Evolutionary conservation across 2,888 invertebrate genomes (phyloP).

Genomic region (Campoplex capitator): DNA sequence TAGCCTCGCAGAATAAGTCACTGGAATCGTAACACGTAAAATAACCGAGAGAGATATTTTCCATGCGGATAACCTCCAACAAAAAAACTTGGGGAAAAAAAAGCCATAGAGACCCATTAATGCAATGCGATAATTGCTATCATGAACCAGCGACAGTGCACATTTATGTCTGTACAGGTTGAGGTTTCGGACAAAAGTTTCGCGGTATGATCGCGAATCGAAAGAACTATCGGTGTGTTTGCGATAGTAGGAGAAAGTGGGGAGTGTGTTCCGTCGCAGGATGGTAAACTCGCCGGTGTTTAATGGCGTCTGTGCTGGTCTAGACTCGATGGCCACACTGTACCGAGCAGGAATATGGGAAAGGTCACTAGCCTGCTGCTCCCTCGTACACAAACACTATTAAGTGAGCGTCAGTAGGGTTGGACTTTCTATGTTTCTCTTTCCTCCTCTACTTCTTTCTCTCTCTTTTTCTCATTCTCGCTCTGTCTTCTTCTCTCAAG

Average conservation of each 20-base stretch:
- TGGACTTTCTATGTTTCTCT: constrained; percentile 32
- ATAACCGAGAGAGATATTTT: background rate
- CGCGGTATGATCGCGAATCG: constrained; percentile 16
- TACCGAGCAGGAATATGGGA: constrained; percentile 47
- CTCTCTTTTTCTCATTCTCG: background rate
- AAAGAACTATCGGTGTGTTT: constrained; percentile 26
- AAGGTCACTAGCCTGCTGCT: constrained; percentile 62
- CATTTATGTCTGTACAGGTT: background rate
- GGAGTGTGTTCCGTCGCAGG: constrained; percentile 40
- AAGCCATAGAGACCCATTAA: background rate
- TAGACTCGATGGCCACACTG: constrained; percentile 55
- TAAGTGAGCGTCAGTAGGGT: constrained; percentile 46
- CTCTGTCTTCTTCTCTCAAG: background rate
- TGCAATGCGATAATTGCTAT: background rate
- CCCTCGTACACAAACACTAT: constrained; percentile 62
- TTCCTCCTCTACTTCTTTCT: constrained; percentile 6
- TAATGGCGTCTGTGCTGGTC: constrained; percentile 46
- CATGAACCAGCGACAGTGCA: background rate
- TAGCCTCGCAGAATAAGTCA: background rate
- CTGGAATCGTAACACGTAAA: background rate
- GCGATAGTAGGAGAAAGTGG: constrained; percentile 4
- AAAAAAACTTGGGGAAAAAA: background rate
- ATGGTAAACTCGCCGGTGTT: constrained; percentile 28
- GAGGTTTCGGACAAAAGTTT: constrained; percentile 17
- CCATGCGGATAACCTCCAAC: background rate